phyloP scores from a whole-genome alignment of 2,797 vertebrate genomes.

The Thamnophis elegans region DNA sequence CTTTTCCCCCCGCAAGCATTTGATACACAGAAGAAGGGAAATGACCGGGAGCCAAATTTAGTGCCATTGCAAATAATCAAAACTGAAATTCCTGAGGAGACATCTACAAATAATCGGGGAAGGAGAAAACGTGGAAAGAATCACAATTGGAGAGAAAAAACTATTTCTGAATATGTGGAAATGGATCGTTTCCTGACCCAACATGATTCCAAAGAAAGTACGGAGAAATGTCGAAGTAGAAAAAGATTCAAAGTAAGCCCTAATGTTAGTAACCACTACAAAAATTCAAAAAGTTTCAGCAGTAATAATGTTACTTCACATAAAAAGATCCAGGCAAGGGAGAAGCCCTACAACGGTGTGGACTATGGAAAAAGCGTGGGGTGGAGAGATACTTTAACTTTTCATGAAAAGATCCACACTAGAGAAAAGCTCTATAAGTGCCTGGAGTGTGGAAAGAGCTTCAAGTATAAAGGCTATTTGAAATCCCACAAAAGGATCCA shows the following conservation, averaged over 20 bases:
- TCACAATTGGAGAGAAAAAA: background rate
- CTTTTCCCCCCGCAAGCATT: too few species aligned
- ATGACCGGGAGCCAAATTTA: background rate
- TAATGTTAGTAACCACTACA: background rate
- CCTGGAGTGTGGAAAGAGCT: background rate
- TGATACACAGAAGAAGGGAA: background rate
- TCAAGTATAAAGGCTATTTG: rapidly evolving
- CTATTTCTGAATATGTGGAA: background rate
- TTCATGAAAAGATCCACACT: background rate
- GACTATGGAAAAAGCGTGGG: background rate
- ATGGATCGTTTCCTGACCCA: background rate
- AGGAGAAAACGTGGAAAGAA: background rate
- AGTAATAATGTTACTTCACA: background rate
- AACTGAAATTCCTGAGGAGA: background rate
- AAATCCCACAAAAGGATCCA: background rate
- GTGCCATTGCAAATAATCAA: background rate
- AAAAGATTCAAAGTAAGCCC: background rate
- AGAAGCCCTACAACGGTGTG: background rate
- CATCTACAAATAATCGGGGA: background rate
- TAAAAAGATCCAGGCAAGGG: background rate
- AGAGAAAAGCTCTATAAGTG: background rate
- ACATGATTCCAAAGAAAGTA: background rate
- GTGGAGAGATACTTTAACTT: background rate
- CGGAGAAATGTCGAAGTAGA: background rate
- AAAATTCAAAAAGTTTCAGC: background rate